These are phyloP conservation scores for Uria aalge DNA, from an alignment of 2,113 vertebrate genomes.

Conservation along the genomic window DNA sequence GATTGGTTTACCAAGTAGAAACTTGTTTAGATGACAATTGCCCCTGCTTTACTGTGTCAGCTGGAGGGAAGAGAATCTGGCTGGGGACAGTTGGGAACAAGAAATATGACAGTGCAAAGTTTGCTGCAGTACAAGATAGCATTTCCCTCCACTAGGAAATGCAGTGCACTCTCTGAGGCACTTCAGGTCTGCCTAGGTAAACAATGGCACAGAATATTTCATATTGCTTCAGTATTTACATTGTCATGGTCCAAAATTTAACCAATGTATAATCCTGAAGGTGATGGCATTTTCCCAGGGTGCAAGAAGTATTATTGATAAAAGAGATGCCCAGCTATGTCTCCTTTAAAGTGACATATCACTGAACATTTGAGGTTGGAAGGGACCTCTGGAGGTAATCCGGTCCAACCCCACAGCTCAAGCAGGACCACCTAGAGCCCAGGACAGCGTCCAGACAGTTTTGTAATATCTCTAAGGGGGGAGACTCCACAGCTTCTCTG, in stretches of 20 bases:
- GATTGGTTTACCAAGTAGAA: background rate
- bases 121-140: background rate
- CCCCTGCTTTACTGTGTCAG: background rate
- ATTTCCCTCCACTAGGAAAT: background rate
- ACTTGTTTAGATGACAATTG: background rate
- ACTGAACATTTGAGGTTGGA: background rate
- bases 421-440: background rate
- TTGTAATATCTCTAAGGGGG: background rate
- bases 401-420: background rate
- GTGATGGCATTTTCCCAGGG: background rate
- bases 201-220: background rate
- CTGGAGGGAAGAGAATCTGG: background rate
- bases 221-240: background rate
- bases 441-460: background rate
- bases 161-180: accelerated
- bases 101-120: background rate
- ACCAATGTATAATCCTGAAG: background rate
- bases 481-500: background rate
- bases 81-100: background rate
- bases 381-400: background rate
- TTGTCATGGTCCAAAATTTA: background rate
- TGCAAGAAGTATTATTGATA: background rate
- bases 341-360: background rate
- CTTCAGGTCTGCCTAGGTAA: background rate
- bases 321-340: background rate